Base-by-base conservation (phyloP, 2,888 invertebrate species). In the Cantharis flavilabris region DNA sequence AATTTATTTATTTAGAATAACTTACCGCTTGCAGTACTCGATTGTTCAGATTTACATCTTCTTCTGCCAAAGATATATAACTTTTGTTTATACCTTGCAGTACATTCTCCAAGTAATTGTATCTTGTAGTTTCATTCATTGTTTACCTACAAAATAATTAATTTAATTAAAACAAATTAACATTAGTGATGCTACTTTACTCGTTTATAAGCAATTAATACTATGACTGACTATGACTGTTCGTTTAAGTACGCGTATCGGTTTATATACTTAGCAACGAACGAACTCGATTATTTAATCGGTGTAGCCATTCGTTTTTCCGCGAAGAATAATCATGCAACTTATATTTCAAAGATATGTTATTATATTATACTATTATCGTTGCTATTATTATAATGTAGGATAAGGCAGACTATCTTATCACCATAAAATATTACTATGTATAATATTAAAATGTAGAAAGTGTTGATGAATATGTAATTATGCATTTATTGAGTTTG, bases 21-120 rank as follows among this genome's bases (percentile, higher is more conserved):
- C 88, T 89, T 74, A 88, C 88, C 80, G 89, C 88, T 30, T 89
- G 83, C 1, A 86, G 84, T 65, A 90, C 89, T n/a, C 83, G 84
- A 80, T 89, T 86, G 7, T 87, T 86, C 28, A 79, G 69, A 70
- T 80, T 85, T 7, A 73, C 78, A 18, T 83, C 81, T 0, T 77
- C 78, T 1, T 82, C 80, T 7, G 80, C 63, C 9, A 87, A 78
- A 3, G 83, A 82, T 30, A 86, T 84, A 62, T 76, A 84, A 11
- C 83, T 81, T 28, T 76, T 80, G 70, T 85, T 85, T 23, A 86
- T 83, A 13, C 80, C 28, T 69, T 84, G 83, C 1, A 87, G 79
- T 11, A 83, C 81, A 16, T 81, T 81, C 74, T 86, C 86, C 83
- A 86, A 81, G 20, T 81, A 77, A 26, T 83, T 83, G 74, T 85